phyloP scores from a whole-genome alignment of 2,888 invertebrate species.

The Heliconius ismenius region DNA sequence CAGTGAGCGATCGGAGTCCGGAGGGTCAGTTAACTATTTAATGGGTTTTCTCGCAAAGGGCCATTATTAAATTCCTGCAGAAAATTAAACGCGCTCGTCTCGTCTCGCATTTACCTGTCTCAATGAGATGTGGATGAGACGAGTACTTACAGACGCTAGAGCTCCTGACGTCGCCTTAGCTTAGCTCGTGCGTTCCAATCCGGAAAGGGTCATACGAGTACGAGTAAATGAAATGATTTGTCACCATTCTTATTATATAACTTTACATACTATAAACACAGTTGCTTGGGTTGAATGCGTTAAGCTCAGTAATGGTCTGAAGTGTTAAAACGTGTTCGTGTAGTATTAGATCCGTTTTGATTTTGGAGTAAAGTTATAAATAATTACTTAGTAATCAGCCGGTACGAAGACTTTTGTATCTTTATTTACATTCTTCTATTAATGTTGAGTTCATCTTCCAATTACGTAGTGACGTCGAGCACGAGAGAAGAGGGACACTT shows the following conservation, averaged over 20 bases:
- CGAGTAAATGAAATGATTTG: no score
- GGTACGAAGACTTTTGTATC: neutral
- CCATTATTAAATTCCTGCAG: slow-evolving; percentile 46
- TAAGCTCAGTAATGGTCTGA: neutral
- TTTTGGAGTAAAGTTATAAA: neutral
- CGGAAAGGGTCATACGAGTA: neutral
- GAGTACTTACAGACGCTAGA: neutral
- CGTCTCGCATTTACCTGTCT: slow-evolving; percentile 35
- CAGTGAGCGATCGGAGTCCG: slow-evolving; percentile 17
- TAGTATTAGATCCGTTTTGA: neutral
- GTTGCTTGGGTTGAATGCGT: neutral
- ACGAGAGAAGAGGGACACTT: neutral
- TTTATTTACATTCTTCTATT: neutral
- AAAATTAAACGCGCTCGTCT: slow-evolving; percentile 40
- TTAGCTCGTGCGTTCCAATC: neutral
- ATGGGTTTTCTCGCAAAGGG: slow-evolving; percentile 39
- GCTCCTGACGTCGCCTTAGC: neutral
- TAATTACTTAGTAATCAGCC: neutral
- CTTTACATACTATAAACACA: neutral
- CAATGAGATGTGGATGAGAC: neutral
- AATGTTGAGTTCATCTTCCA: neutral
- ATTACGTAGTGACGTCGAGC: no score
- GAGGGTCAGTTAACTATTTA: slow-evolving; percentile 48
- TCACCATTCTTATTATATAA: no score
- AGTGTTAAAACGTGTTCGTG: neutral